phyloP scores from a whole-genome alignment of 1,140 invertebrate species.

The Dinoponera quadriceps region DNA sequence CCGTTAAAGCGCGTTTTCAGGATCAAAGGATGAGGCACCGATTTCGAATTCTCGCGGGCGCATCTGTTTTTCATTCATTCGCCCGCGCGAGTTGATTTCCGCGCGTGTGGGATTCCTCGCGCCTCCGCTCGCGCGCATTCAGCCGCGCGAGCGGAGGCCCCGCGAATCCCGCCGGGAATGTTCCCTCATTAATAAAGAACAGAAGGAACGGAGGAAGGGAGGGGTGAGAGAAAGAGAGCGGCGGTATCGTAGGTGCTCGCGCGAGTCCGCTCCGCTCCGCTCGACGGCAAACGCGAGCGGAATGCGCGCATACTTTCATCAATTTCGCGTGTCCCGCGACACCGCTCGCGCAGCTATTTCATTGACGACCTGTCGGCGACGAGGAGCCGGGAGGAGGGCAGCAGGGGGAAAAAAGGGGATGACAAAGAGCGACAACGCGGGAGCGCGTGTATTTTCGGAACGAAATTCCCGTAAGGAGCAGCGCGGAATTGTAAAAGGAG shows the following conservation, averaged over 20 bases:
- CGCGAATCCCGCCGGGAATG: constrained; percentile 66
- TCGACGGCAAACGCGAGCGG: constrained; percentile 66
- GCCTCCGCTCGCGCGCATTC: constrained; percentile 36
- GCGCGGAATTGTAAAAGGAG: background rate
- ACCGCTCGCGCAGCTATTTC: constrained; percentile 61
- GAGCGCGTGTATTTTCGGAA: constrained; percentile 39
- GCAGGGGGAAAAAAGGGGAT: background rate
- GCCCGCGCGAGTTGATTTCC: constrained; percentile 48
- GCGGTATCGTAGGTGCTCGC: constrained; percentile 13
- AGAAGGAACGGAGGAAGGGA: background rate
- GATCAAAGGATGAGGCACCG: constrained; percentile 46
- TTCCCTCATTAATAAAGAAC: constrained; percentile 74
- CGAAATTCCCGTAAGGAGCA: background rate
- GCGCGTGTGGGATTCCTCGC: constrained; percentile 52
- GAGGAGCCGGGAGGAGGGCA: background rate
- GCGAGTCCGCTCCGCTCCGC: constrained; percentile 46
- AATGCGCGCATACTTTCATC: constrained; percentile 73
- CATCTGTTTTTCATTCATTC: constrained; percentile 62
- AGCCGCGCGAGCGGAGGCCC: constrained; percentile 35
- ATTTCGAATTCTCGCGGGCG: constrained; percentile 16
- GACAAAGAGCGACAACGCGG: background rate
- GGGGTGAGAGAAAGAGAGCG: constrained; percentile 19
- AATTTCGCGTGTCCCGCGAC: constrained; percentile 68
- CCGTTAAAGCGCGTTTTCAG: constrained; percentile 47
- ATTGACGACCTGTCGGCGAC: constrained; percentile 60